These are phyloP conservation scores for Sminthurides aquaticus DNA, from an alignment of 2,888 invertebrate genomes.

Conservation along the genomic window DNA sequence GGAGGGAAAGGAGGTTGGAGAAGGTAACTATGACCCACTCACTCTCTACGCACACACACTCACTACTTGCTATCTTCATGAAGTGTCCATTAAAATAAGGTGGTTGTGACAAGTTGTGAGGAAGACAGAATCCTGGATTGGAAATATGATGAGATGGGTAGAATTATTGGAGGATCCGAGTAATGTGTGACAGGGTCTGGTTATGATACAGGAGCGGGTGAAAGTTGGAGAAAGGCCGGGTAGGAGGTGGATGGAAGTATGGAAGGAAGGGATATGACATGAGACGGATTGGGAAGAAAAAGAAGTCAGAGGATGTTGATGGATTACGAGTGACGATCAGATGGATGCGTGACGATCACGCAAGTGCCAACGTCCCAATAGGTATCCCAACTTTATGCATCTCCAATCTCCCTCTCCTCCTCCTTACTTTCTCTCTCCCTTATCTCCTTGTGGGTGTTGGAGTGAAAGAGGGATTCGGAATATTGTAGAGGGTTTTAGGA, in stretches of 20 bases:
- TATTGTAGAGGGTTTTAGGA: too few relatives aligned
- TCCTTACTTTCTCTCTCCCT: neutral
- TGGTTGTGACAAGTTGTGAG: too few relatives aligned
- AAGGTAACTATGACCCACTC: too few relatives aligned
- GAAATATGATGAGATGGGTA: too few relatives aligned
- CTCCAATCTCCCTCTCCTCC: slow-evolving; percentile 3
- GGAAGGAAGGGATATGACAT: neutral
- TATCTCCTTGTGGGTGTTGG: too few relatives aligned
- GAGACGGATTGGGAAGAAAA: neutral
- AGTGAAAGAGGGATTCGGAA: too few relatives aligned
- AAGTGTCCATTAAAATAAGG: too few relatives aligned
- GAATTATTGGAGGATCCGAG: too few relatives aligned
- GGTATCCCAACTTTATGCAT: neutral
- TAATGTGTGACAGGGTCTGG: neutral
- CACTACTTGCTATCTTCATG: too few relatives aligned
- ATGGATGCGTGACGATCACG: slow-evolving; percentile 10
- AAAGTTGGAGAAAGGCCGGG: neutral
- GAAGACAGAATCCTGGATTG: too few relatives aligned
- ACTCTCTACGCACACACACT: too few relatives aligned
- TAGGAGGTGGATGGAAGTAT: neutral
- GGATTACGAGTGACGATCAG: slow-evolving; percentile 10
- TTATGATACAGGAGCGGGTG: neutral
- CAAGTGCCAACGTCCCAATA: slow-evolving; percentile 6
- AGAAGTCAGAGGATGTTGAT: neutral
- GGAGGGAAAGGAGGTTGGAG: too few relatives aligned